Evolutionary conservation across 2,797 vertebrate genomes (phyloP).

Genomic region (Melanotaenia parkinsoni): DNA sequence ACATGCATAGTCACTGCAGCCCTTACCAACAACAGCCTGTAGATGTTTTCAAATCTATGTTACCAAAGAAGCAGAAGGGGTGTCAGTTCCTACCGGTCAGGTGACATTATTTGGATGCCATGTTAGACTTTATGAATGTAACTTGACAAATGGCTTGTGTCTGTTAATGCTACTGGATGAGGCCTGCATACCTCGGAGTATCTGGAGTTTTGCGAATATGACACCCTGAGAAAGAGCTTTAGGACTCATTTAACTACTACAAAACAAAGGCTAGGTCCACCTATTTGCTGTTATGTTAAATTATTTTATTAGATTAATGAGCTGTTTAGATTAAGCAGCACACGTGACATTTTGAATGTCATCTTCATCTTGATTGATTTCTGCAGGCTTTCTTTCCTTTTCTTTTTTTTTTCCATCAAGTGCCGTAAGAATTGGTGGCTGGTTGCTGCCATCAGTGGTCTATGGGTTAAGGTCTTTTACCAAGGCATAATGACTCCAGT

Average conservation of each 20-base stretch:
- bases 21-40: constrained; percentile 4
- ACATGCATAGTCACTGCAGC: constrained; percentile 6
- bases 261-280: constrained; percentile 4
- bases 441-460: constrained; percentile 37
- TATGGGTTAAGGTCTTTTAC: constrained; percentile 29
- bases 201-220: constrained; percentile 54
- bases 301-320: constrained; percentile 3
- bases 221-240: constrained; percentile 42
- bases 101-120: constrained; percentile 53
- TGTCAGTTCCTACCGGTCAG: constrained; percentile 27
- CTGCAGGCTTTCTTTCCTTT: not conserved
- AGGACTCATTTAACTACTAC: constrained; percentile 33
- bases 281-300: constrained; percentile 32
- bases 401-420: constrained; percentile 15
- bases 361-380: constrained; percentile 8
- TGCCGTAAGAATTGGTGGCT: constrained; percentile 34
- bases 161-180: constrained; percentile 25
- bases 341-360: not conserved
- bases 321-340: constrained; percentile 15
- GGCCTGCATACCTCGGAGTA: constrained; percentile 33
- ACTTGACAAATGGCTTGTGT: constrained; percentile 41
- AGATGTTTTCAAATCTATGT: constrained; percentile 22
- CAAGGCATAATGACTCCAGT: constrained; percentile 63
- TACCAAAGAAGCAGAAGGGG: constrained; percentile 58
- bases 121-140: constrained; percentile 35